These are phyloP conservation scores for Etheostoma cragini DNA, from an alignment of 2,113 vertebrate species.

Conservation along the genomic window DNA sequence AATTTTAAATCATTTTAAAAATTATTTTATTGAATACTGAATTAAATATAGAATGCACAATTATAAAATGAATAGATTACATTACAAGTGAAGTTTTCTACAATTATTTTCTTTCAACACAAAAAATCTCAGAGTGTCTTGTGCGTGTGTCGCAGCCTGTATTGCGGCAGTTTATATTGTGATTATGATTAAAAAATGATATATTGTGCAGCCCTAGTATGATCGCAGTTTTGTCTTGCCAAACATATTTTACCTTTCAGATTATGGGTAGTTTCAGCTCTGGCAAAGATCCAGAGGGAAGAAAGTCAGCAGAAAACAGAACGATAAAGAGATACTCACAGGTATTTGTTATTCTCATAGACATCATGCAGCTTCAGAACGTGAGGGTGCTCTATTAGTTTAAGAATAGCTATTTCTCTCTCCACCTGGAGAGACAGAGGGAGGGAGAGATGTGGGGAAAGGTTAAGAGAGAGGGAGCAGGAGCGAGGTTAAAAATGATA, in stretches of 20 bases:
- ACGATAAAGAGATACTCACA: conserved; percentile 87
- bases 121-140: too few relatives aligned
- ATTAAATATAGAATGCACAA: too few relatives aligned
- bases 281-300: conserved; percentile 22
- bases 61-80: too few relatives aligned
- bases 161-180: too few relatives aligned
- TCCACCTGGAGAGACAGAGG: conserved; percentile 86
- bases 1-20: too few relatives aligned
- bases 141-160: too few relatives aligned
- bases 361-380: conserved; percentile 95
- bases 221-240: conserved; percentile 3
- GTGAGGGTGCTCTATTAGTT: conserved; percentile 94
- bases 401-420: conserved; percentile 95
- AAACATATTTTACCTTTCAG: neutral
- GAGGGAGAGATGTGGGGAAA: conserved; percentile 39
- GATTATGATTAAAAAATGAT: too few relatives aligned
- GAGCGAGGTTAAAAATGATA: conserved; percentile 37
- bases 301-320: conserved; percentile 22
- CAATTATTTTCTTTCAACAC: too few relatives aligned
- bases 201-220: too few relatives aligned
- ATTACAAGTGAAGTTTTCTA: too few relatives aligned
- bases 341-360: conserved; percentile 97
- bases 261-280: conserved; percentile 37
- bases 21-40: too few relatives aligned
- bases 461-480: conserved; percentile 32